Conservation (phyloP, 2,797 vertebrate species). For the Dermochelys coriacea region DNA sequence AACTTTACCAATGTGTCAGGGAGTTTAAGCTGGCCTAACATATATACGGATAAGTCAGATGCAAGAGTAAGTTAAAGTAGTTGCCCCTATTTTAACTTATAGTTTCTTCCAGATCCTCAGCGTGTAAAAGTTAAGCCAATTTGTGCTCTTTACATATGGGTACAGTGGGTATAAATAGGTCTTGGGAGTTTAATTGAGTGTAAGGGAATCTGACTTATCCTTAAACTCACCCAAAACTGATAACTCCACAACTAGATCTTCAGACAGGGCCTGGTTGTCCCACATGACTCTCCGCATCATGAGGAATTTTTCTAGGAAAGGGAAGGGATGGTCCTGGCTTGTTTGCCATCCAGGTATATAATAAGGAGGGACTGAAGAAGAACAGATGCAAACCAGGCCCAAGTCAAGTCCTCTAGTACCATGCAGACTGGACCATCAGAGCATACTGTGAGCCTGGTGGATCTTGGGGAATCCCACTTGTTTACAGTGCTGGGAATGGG, state of each 20-base stretch:
- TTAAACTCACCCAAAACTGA: not conserved
- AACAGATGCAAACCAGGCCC: not conserved
- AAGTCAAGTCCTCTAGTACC: not conserved
- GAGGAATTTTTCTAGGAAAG: not conserved
- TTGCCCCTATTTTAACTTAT: not conserved
- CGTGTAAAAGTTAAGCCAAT: not conserved
- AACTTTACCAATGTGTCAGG: not conserved
- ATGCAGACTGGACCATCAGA: rapidly evolving
- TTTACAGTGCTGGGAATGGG: not conserved
- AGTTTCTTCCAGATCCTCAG: not conserved
- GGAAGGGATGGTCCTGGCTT: not conserved
- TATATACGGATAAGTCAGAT: rapidly evolving
- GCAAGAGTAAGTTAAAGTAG: not conserved
- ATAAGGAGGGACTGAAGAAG: rapidly evolving
- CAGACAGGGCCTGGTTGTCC: not conserved
- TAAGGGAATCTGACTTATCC: not conserved
- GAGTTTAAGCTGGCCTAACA: not conserved
- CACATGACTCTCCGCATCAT: not conserved
- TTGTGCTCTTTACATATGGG: not conserved
- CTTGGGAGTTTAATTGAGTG: not conserved
- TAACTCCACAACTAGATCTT: not conserved
- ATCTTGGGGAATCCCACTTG: not conserved
- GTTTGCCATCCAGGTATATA: not conserved
- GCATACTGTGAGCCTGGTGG: not conserved
- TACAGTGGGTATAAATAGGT: not conserved